phyloP scores from a whole-genome alignment of 2,113 vertebrate species.

The Etia nguti region DNA sequence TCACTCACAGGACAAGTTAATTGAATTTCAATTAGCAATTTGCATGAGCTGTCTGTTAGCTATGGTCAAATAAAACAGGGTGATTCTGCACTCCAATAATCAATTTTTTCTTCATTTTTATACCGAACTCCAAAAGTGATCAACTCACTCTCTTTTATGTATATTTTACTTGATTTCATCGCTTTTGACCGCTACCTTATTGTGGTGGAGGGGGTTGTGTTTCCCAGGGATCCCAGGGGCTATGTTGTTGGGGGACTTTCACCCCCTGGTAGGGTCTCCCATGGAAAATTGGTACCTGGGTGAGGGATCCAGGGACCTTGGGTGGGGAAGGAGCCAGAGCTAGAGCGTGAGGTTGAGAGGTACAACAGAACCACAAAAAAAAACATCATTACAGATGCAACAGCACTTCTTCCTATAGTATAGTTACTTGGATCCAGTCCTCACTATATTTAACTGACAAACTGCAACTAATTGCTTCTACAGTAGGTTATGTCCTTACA shows the following conservation, averaged over 20 bases:
- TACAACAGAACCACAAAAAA: not conserved
- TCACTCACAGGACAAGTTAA: not conserved
- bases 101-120: not conserved
- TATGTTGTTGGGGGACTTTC: not conserved
- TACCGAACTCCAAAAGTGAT: not conserved
- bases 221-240: not conserved
- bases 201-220: not conserved
- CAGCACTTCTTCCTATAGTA: not conserved
- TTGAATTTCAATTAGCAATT: not conserved
- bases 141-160: not conserved
- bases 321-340: not conserved
- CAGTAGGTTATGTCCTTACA: not conserved
- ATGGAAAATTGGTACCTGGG: not conserved
- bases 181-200: not conserved
- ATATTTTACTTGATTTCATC: not conserved
- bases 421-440: not conserved
- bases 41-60: not conserved
- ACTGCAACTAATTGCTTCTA: not conserved
- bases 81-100: not conserved
- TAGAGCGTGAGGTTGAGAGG: not conserved
- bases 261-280: not conserved
- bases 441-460: not conserved
- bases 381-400: not conserved
- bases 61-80: not conserved
- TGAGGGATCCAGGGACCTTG: not conserved